Conservation (phyloP, 2,888 invertebrate species). For the Harpagoxenus sublaevis region DNA sequence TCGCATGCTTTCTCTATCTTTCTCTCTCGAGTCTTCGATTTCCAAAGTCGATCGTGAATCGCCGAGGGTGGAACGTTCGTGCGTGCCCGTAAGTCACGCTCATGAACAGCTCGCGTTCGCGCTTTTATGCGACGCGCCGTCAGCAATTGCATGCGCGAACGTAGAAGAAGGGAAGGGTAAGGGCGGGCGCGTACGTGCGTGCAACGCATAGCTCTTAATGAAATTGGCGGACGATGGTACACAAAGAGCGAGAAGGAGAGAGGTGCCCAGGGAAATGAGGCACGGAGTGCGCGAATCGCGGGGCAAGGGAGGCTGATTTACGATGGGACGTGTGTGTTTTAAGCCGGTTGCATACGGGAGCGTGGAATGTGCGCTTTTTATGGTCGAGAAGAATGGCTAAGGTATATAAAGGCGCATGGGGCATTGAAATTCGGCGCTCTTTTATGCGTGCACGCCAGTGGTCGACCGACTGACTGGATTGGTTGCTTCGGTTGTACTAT, state of each 20-base stretch:
- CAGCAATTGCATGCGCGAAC: constrained; percentile 44
- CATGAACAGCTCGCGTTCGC: constrained; percentile 21
- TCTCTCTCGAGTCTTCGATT: constrained; percentile 44
- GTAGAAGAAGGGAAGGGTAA: constrained; percentile 10
- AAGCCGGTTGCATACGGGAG: constrained; percentile 77
- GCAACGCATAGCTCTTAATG: constrained; percentile 59
- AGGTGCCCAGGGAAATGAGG: not conserved
- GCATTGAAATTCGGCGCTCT: constrained; percentile 81
- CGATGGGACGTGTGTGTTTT: constrained; percentile 78
- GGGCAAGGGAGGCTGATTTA: constrained; percentile 78
- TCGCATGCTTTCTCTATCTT: constrained; percentile 18
- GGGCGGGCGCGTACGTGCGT: constrained; percentile 28
- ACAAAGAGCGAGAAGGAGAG: constrained; percentile 29
- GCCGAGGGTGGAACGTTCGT: constrained; percentile 21
- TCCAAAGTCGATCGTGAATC: constrained; percentile 45
- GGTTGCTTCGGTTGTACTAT: constrained; percentile 43
- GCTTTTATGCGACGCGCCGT: constrained; percentile 48
- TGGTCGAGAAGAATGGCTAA: constrained; percentile 79
- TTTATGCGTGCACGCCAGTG: constrained; percentile 75
- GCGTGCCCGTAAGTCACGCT: constrained; percentile 45
- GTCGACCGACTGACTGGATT: constrained; percentile 62
- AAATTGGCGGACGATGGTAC: constrained; percentile 54
- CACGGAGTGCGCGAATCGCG: constrained; percentile 55
- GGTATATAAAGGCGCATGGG: constrained; percentile 78
- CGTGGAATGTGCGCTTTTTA: constrained; percentile 82